phyloP scores from a whole-genome alignment of 1,140 invertebrate species.

The Xylocopa sonorina region DNA sequence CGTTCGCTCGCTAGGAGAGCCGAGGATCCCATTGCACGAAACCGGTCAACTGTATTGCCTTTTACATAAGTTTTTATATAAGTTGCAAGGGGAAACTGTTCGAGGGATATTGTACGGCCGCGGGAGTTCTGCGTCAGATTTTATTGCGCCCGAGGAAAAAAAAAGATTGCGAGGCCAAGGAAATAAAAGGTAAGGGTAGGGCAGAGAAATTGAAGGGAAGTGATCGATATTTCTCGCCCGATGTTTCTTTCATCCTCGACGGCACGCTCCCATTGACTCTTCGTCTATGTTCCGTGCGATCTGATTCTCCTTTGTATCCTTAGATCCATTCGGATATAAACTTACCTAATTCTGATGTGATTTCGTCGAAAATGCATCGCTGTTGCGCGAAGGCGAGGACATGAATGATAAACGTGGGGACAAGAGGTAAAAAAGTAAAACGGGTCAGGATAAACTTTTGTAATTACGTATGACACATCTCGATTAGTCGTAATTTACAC shows the following conservation, averaged over 20 bases:
- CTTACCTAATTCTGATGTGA: too few species aligned
- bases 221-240: constrained; percentile 17
- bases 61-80: constrained; percentile 13
- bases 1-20: not conserved
- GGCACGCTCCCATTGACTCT: not conserved
- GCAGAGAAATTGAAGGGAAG: not conserved
- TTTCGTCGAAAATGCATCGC: too few species aligned
- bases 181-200: not conserved
- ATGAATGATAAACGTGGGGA: too few species aligned
- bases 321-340: too few species aligned
- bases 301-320: too few species aligned
- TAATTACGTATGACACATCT: constrained; percentile 26
- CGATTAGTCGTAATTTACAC: constrained; percentile 30
- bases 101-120: not conserved
- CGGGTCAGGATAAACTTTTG: constrained; percentile 12
- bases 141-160: not conserved
- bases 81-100: not conserved
- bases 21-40: constrained; percentile 1
- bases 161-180: not conserved
- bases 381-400: too few species aligned
- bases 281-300: not conserved
- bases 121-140: not conserved
- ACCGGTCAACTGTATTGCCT: not conserved
- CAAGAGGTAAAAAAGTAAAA: not conserved
- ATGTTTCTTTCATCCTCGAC: not conserved